Percentiles rank a stretch among this genome's conserved stretches.
These are phyloP conservation scores for Dynastes tityus DNA, from an alignment of 2,888 invertebrate species.

Conservation along the genomic window DNA sequence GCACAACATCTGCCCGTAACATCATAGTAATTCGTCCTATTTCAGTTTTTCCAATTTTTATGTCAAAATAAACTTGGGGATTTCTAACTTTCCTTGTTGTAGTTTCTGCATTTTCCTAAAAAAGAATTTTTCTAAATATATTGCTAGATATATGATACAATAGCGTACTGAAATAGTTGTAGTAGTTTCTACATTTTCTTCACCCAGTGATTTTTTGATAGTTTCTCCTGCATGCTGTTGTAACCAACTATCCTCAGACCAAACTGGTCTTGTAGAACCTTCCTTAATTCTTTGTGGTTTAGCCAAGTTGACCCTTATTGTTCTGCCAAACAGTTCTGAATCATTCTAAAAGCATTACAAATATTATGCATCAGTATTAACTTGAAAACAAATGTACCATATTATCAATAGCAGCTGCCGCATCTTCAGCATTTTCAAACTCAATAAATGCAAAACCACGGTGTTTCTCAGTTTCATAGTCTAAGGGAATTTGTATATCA, in stretches of 20 bases:
- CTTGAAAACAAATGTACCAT: slow-evolving; percentile 79
- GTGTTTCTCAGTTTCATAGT: slow-evolving; percentile 98
- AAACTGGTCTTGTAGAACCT: slow-evolving; percentile 94
- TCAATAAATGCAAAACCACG: slow-evolving; percentile 99
- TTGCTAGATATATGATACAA: neutral
- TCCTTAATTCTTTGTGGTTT: slow-evolving; percentile 98
- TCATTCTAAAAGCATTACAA: slow-evolving; percentile 82
- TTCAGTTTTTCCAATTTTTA: slow-evolving; percentile 91
- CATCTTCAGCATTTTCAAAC: slow-evolving; percentile 97
- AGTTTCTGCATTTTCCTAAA: slow-evolving; percentile 53
- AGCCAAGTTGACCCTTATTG: slow-evolving; percentile 96
- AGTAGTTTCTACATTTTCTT: slow-evolving; percentile 64
- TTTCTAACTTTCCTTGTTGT: slow-evolving; percentile 75
- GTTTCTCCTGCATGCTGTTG: slow-evolving; percentile 97
- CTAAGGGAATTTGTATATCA: slow-evolving; percentile 98
- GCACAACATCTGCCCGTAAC: slow-evolving; percentile 93
- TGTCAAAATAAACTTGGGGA: slow-evolving; percentile 96
- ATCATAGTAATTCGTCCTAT: slow-evolving; percentile 94
- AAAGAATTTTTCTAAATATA: slow-evolving; percentile 28
- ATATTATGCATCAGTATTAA: slow-evolving; percentile 47
- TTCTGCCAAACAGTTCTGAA: slow-evolving; percentile 96
- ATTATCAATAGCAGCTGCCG: slow-evolving; percentile 98
- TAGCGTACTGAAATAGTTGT: slow-evolving; percentile 33
- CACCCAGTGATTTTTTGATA: slow-evolving; percentile 71
- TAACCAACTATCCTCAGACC: slow-evolving; percentile 99